phyloP scores from a whole-genome alignment of 2,113 vertebrate genomes.

The Nothoprocta perdicaria region DNA sequence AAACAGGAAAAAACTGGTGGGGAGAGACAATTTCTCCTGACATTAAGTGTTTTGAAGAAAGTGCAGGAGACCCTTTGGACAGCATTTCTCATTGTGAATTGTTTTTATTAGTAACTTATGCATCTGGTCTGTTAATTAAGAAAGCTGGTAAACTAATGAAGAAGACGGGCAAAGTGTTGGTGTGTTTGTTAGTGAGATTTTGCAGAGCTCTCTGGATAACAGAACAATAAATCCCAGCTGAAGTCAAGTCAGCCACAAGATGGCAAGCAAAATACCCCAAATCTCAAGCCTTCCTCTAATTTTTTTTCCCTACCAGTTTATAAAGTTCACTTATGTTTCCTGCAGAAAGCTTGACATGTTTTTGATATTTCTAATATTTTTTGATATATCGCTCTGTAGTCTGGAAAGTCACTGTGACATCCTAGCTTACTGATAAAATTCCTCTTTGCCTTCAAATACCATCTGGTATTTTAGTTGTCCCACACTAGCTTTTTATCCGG shows the following conservation, averaged over 20 bases:
- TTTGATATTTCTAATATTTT: background rate
- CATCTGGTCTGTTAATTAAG: background rate
- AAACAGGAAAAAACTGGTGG: background rate
- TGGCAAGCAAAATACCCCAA: background rate
- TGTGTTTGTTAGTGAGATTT: background rate
- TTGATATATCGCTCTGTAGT: background rate
- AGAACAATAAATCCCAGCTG: background rate
- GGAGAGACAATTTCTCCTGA: background rate
- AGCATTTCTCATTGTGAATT: background rate
- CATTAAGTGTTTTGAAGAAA: background rate
- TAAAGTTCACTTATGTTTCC: background rate
- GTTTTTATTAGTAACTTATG: background rate
- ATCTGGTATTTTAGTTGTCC: background rate
- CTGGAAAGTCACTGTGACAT: background rate
- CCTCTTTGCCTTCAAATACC: background rate
- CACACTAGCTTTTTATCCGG: background rate
- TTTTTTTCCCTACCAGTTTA: background rate
- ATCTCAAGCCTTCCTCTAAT: background rate
- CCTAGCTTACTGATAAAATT: background rate
- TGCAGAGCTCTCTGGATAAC: background rate
- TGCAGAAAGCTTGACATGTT: background rate
- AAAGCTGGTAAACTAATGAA: background rate
- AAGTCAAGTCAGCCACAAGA: background rate
- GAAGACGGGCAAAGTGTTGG: background rate
- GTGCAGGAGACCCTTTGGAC: background rate